Evolutionary conservation across 2,113 vertebrate genomes (phyloP).

Genomic region (Oophaga pumilio): DNA sequence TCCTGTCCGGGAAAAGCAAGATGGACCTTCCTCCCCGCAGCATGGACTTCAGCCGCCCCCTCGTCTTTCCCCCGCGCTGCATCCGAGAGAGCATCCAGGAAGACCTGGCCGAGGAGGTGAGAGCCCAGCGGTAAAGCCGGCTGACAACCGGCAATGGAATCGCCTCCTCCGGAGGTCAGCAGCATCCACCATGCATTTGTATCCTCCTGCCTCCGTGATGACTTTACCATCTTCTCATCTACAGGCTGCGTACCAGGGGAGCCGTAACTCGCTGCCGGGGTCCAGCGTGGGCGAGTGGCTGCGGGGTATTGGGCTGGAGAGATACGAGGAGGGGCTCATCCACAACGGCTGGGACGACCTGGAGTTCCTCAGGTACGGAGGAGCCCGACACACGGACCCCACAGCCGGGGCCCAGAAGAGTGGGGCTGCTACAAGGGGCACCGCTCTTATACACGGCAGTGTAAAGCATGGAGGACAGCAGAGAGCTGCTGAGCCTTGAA

Average conservation of each 20-base stretch:
- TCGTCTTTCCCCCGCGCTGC: constrained; percentile 83
- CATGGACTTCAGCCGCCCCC: constrained; percentile 75
- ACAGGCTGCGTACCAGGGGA: constrained; percentile 72
- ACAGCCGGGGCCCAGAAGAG: too few relatives aligned
- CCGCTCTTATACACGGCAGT: too few relatives aligned
- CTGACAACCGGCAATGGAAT: neutral
- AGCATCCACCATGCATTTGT: too few relatives aligned
- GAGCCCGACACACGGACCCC: too few relatives aligned
- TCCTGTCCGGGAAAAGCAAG: constrained; percentile 61
- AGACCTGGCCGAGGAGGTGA: constrained; percentile 89
- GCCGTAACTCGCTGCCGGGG: constrained; percentile 76
- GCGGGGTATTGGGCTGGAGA: constrained; percentile 84
- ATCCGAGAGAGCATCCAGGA: constrained; percentile 92
- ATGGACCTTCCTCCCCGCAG: constrained; percentile 70
- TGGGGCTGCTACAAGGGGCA: too few relatives aligned
- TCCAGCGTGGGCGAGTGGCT: constrained; percentile 91
- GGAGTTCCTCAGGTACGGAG: constrained; percentile 89
- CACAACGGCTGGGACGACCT: constrained; percentile 97
- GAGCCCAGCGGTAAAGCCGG: constrained; percentile 17
- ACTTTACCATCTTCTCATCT: neutral
- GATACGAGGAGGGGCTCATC: constrained; percentile 88
- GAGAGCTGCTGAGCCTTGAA: too few relatives aligned
- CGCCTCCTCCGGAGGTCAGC: too few relatives aligned
- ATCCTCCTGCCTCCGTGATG: too few relatives aligned
- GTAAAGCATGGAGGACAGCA: too few relatives aligned